A percentile compares a stretch with the other conserved stretches of the same genome.
Conservation (phyloP, 2,797 vertebrate species). For the Pipistrellus kuhlii region DNA sequence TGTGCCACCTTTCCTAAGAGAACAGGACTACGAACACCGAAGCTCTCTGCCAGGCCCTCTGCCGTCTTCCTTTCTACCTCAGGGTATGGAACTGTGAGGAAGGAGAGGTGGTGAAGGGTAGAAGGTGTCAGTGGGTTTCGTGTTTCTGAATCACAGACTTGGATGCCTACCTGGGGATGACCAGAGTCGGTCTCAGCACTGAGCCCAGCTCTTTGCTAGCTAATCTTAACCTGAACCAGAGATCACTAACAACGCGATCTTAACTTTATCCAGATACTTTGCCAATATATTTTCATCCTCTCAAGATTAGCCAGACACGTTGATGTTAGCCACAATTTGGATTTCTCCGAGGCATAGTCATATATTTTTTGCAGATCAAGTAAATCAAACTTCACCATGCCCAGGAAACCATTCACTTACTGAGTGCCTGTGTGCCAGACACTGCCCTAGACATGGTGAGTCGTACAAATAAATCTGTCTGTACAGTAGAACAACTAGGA, state of each 20-base stretch:
- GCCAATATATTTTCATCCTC: neutral
- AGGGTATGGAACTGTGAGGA: conserved; percentile 24
- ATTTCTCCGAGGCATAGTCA: conserved; percentile 1
- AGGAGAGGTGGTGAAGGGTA: conserved; percentile 50
- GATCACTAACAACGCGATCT: neutral
- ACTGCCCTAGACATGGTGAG: neutral
- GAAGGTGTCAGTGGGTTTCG: neutral
- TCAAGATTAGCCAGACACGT: neutral
- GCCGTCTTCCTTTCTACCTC: neutral
- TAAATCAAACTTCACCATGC: neutral
- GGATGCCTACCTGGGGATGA: neutral
- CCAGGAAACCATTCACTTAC: neutral
- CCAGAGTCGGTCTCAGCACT: neutral
- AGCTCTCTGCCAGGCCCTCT: neutral
- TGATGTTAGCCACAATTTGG: neutral
- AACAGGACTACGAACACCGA: neutral
- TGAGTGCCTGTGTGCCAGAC: neutral
- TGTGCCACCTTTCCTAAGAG: neutral
- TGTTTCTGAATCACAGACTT: neutral
- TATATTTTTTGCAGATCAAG: neutral
- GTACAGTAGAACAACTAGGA: neutral
- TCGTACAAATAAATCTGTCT: neutral
- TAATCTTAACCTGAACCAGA: neutral
- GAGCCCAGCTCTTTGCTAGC: neutral
- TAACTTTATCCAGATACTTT: neutral